phyloP scores from a whole-genome alignment of 2,888 invertebrate species.

The Protophormia terraenovae region DNA sequence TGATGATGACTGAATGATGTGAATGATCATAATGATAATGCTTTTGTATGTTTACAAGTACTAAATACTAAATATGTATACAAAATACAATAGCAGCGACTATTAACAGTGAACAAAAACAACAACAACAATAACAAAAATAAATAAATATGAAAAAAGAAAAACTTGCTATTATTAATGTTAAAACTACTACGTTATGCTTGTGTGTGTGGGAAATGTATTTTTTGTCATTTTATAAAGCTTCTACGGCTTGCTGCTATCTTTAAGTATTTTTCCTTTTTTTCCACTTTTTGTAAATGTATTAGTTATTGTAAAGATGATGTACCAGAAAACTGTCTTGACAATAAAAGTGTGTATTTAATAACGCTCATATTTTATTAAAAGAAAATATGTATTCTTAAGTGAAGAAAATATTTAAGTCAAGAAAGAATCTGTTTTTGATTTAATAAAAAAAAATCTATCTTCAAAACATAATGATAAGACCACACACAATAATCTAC shows the following conservation, averaged over 20 bases:
- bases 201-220: background rate
- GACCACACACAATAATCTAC: no score
- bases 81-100: background rate
- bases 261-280: background rate
- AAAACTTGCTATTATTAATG: background rate
- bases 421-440: no score
- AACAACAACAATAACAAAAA: background rate
- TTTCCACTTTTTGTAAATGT: no score
- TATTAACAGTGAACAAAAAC: no score
- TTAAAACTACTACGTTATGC: background rate
- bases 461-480: no score
- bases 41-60: conserved; percentile 20
- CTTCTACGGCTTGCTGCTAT: background rate
- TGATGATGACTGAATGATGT: conserved; percentile 47
- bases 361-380: background rate
- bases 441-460: no score
- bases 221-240: background rate
- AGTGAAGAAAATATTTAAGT: background rate
- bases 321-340: background rate
- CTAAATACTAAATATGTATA: background rate
- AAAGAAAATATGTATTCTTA: background rate
- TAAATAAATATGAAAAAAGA: background rate
- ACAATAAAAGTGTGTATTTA: background rate
- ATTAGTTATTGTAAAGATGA: background rate
- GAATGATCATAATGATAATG: conserved; percentile 55